A percentile compares a stretch with the other conserved stretches of the same genome.
Evolutionary conservation across 2,888 invertebrate species (phyloP).

Genomic region (Drosophila barbarae): DNA sequence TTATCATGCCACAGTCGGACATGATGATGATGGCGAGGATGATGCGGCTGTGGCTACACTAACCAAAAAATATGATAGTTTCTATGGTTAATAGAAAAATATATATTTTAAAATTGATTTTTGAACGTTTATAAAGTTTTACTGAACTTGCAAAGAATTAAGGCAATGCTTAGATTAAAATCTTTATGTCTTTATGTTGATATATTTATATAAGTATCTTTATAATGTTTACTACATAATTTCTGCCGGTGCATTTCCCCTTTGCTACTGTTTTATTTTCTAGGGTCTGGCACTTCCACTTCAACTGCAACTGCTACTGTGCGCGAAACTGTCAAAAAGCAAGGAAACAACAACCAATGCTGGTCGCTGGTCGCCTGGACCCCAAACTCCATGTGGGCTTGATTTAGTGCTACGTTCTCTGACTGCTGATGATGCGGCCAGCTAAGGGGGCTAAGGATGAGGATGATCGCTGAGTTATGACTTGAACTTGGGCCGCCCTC

Average conservation of each 20-base stretch:
- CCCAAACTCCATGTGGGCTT: constrained; percentile 60
- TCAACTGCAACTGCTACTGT: constrained; percentile 58
- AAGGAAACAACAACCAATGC: constrained; percentile 48
- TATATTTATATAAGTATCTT: too few species aligned
- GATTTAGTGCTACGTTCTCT: constrained; percentile 62
- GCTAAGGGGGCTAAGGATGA: constrained; percentile 14
- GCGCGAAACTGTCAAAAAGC: constrained; percentile 57
- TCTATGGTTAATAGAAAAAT: neutral
- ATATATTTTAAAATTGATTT: too few species aligned
- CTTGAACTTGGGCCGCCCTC: constrained; percentile 39
- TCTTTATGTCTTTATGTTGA: too few species aligned
- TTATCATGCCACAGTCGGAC: constrained; percentile 62
- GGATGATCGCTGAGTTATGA: constrained; percentile 38
- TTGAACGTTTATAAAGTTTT: neutral
- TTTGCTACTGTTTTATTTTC: constrained; percentile 43
- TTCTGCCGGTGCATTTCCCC: constrained; percentile 43
- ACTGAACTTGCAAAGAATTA: too few species aligned
- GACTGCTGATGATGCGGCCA: constrained; percentile 44
- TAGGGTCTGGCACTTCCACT: constrained; percentile 35
- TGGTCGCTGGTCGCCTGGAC: constrained; percentile 33
- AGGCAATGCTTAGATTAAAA: too few species aligned
- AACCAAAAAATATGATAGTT: neutral
- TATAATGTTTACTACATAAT: neutral
- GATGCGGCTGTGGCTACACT: constrained; percentile 27
- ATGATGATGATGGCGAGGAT: constrained; percentile 52